A percentile compares a stretch with the other conserved stretches of the same genome.
phyloP scores from a whole-genome alignment of 2,113 vertebrate genomes.

The Acrocephalus kingi region DNA sequence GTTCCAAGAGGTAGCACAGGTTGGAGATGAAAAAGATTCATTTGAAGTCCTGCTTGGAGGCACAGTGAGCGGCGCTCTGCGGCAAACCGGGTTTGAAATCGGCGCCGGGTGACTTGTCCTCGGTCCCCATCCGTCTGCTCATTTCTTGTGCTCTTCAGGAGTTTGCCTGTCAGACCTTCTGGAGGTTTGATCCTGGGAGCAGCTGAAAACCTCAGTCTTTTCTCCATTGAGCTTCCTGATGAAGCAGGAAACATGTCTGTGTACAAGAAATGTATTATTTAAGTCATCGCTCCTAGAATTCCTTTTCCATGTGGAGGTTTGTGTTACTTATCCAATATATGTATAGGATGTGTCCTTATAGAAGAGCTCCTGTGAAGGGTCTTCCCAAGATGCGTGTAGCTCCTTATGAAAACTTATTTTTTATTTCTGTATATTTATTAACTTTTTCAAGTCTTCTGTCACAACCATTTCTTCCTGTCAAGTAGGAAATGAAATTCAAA shows the following conservation, averaged over 20 bases:
- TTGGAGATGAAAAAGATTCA: background rate
- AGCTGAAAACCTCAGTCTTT: background rate
- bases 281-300: background rate
- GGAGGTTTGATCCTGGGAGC: background rate
- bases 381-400: background rate
- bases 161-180: background rate
- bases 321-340: background rate
- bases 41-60: constrained; percentile 27
- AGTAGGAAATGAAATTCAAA: background rate
- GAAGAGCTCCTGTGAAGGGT: background rate
- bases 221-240: background rate
- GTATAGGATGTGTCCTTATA: background rate
- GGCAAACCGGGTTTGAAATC: background rate
- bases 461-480: background rate
- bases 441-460: background rate
- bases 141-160: background rate
- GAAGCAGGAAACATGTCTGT: background rate
- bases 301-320: background rate
- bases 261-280: background rate
- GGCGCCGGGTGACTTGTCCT: background rate
- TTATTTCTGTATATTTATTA: background rate
- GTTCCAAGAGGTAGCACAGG: background rate
- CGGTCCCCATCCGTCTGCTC: constrained; percentile 22
- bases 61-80: background rate
- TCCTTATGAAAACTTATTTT: background rate